A percentile compares a stretch with the other conserved stretches of the same genome.
Evolutionary conservation across 2,797 vertebrate species (phyloP).

Genomic region (Tauraco hartlaubi): DNA sequence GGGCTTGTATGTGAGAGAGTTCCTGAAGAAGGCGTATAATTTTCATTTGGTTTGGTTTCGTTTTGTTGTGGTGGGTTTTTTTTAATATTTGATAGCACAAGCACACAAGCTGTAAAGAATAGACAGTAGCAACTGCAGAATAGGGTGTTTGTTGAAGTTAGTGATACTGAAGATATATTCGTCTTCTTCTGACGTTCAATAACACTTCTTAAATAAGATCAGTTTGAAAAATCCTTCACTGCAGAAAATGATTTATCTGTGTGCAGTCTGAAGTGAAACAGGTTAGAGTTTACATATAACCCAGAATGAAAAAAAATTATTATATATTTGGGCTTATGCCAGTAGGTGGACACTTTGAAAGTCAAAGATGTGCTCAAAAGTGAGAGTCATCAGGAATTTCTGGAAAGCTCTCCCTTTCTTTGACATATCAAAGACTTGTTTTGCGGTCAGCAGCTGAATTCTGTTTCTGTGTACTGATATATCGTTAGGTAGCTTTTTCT

Average conservation of each 20-base stretch:
- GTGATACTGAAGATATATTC: background rate
- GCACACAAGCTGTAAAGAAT: background rate
- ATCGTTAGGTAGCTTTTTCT: conserved; percentile 42
- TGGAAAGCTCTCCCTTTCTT: background rate
- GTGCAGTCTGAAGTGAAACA: background rate
- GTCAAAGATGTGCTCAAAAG: background rate
- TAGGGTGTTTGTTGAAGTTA: background rate
- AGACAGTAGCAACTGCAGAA: background rate
- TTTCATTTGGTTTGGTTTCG: background rate
- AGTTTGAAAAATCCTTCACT: conserved; percentile 9
- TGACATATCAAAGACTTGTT: background rate
- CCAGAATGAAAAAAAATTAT: background rate
- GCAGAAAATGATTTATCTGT: background rate
- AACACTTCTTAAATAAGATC: background rate
- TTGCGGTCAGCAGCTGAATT: conserved; percentile 26
- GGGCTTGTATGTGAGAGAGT: background rate
- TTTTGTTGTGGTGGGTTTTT: background rate
- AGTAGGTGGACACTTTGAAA: background rate
- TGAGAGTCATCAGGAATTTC: background rate
- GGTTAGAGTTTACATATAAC: background rate
- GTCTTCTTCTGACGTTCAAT: background rate
- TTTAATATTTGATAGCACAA: background rate
- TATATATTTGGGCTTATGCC: background rate
- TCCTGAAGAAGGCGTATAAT: background rate
- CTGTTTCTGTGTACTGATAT: background rate